phyloP scores from a whole-genome alignment of 2,888 invertebrate genomes.

The Brassicogethes aeneus region DNA sequence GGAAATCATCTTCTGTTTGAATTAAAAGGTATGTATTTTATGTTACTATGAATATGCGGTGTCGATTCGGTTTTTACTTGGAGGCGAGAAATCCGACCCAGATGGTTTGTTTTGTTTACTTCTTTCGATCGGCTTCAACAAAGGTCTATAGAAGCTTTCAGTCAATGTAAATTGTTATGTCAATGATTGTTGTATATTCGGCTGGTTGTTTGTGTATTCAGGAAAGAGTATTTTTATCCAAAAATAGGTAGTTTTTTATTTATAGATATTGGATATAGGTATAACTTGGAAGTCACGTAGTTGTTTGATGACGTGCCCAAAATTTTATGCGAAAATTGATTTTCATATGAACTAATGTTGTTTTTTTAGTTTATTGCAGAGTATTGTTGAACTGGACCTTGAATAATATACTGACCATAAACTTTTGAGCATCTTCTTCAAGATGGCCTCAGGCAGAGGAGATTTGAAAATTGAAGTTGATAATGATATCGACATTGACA shows the following conservation, averaged over 20 bases:
- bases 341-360: neutral
- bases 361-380: neutral
- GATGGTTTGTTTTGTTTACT: conserved; percentile 31
- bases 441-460: conserved; percentile 26
- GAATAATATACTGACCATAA: neutral
- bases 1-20: conserved; percentile 4
- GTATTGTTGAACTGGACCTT: neutral
- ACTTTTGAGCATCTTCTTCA: neutral
- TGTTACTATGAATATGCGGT: conserved; percentile 1
- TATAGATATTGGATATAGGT: conserved; percentile 3
- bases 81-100: conserved; percentile 16
- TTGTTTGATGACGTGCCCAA: conserved; percentile 12
- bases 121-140: conserved; percentile 9
- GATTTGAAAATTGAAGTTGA: conserved; percentile 20
- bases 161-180: conserved; percentile 9
- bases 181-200: no score
- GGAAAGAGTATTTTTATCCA: no score
- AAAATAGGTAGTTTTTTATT: conserved; percentile 1
- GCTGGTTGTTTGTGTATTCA: no score
- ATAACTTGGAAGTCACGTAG: conserved; percentile 13
- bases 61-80: conserved; percentile 9
- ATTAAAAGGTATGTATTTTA: conserved; percentile 13
- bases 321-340: neutral
- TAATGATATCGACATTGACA: conserved; percentile 24
- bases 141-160: conserved; percentile 14